These are phyloP conservation scores for Copidosoma aretas DNA, from an alignment of 2,888 invertebrate species.

Conservation along the genomic window DNA sequence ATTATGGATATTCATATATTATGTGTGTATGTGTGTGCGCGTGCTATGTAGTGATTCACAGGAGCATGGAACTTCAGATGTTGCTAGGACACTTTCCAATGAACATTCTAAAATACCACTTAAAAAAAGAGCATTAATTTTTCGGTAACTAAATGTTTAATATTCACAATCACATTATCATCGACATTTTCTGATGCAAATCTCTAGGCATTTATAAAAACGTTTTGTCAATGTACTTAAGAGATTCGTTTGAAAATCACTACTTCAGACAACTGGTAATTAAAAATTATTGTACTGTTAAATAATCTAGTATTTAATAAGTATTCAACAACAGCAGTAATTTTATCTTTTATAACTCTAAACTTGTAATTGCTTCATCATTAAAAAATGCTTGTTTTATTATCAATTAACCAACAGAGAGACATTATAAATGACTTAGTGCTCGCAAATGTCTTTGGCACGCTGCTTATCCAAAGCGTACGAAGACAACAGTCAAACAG, in stretches of 20 bases:
- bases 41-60: slow-evolving; percentile 8
- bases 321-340: not conserved
- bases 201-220: not conserved
- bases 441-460: not conserved
- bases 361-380: not conserved
- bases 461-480: not conserved
- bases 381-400: not conserved
- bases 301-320: not conserved
- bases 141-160: slow-evolving; percentile 24
- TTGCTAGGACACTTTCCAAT: not conserved
- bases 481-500: not conserved
- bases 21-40: slow-evolving; percentile 10
- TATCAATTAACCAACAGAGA: not conserved
- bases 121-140: not conserved
- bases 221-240: not conserved
- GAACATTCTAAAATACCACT: not conserved
- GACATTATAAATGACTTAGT: not conserved
- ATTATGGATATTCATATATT: not conserved
- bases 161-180: slow-evolving; percentile 4
- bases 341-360: not conserved
- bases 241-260: too few species aligned
- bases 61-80: slow-evolving; percentile 6
- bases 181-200: not conserved
- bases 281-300: not conserved
- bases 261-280: not conserved